A percentile compares a stretch with the other conserved stretches of the same genome.
Conservation (phyloP, 2,888 invertebrate genomes). For the Diaphora mendica region DNA sequence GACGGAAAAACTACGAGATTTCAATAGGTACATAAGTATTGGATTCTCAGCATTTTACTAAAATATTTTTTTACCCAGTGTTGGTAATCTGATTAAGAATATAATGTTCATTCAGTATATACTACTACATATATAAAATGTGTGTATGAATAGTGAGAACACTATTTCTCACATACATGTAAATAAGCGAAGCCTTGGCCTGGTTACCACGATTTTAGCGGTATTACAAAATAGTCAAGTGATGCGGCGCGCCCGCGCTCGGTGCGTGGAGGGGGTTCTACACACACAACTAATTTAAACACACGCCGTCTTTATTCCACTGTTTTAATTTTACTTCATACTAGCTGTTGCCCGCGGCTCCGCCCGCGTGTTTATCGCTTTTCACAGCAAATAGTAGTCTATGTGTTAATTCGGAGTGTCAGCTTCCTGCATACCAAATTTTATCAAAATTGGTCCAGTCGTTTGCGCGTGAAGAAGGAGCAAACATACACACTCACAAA, state of each 20-base stretch:
- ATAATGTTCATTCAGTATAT: conserved; percentile 29
- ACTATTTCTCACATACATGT: conserved; percentile 84
- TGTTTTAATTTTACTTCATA: neutral
- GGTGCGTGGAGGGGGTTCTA: conserved; percentile 32
- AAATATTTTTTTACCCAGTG: neutral
- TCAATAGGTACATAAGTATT: neutral
- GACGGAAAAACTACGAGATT: neutral
- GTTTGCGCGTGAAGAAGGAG: no score
- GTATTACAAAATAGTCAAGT: conserved; percentile 81
- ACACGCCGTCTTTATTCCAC: neutral
- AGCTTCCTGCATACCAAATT: no score
- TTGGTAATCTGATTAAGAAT: neutral
- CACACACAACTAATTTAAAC: conserved; percentile 16
- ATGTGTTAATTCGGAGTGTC: no score
- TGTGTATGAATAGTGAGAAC: conserved; percentile 63
- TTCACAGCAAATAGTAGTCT: no score
- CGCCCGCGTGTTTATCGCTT: no score
- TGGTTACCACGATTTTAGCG: conserved; percentile 85
- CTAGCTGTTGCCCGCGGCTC: neutral
- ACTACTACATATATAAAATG: conserved; percentile 30
- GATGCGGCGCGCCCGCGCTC: conserved; percentile 70
- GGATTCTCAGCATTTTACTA: neutral
- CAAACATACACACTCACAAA: no score
- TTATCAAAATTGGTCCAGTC: no score
- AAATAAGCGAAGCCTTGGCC: conserved; percentile 83